Conservation (phyloP, 1,140 invertebrate genomes). For the Drosophila kohkoa region DNA sequence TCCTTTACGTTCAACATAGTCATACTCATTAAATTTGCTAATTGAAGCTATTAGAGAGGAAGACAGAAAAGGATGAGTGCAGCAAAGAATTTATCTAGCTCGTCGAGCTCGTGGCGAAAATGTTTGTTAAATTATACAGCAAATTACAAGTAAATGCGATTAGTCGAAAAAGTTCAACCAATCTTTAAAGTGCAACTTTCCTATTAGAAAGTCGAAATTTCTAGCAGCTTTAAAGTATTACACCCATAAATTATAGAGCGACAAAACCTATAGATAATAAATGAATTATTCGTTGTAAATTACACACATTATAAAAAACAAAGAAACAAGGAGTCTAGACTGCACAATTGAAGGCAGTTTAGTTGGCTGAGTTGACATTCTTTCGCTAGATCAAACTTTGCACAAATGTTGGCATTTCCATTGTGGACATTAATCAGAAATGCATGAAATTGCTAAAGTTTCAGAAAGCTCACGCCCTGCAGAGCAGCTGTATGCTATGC, state of each 20-base stretch:
- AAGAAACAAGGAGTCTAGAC: too few species aligned
- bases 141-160: constrained; percentile 67
- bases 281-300: not conserved
- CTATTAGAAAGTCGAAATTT: constrained; percentile 49
- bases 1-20: constrained; percentile 64
- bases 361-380: constrained; percentile 27
- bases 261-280: not conserved
- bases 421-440: constrained; percentile 78
- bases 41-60: constrained; percentile 72
- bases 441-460: constrained; percentile 78
- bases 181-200: constrained; percentile 14
- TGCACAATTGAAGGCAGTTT: not conserved
- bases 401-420: constrained; percentile 64
- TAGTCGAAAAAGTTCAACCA: constrained; percentile 45
- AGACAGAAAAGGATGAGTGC: constrained; percentile 2
- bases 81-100: constrained; percentile 9
- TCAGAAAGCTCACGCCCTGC: constrained; percentile 9
- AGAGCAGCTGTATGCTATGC: constrained; percentile 1
- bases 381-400: constrained; percentile 52
- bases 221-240: too few species aligned
- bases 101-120: not conserved
- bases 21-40: constrained; percentile 74
- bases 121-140: constrained; percentile 60
- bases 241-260: too few species aligned
- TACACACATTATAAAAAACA: not conserved